Evolutionary conservation across 2,113 vertebrate genomes (phyloP), one percentile per base, ranked within the genome.

Genomic region (Rattus rattus): DNA sequence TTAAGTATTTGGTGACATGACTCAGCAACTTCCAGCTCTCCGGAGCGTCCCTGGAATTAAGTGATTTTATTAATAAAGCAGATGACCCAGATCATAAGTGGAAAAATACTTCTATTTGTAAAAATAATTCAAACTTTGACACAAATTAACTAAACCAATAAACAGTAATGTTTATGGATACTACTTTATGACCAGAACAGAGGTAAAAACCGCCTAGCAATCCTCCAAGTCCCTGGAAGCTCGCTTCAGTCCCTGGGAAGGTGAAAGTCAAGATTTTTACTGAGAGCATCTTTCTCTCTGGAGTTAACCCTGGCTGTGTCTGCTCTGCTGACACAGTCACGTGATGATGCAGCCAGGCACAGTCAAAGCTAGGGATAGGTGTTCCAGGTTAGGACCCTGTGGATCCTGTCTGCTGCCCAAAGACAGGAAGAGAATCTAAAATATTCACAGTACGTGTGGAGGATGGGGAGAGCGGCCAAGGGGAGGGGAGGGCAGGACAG

Each of bases 81-180:
- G 85, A 86, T 22, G 63, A 56, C 17, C 80, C 28, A 88, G 26
- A 84, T 33, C 49, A 83, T 91, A 97, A 87, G 52, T 77, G 54
- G 33, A 77, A 94, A 88, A 63, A 76, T 70, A 88, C 73, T 86
- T 81, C 67, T 39, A 49, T 91, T 63, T 92, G 65, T 90, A 65
- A 94, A 61, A 95, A 89, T 61, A 36, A 4, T 92, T 93, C 36
- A 85, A 54, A 73, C 10, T 63, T 56, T 87, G 54, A 63, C 80
- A 39, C n/a, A 87, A 84, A 84, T 75, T 90, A 88, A 49, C 4
- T 90, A 65, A 92, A 73, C 52, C 92, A 88, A 95, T 93, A 79
- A 94, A 93, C 22, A 90, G 28, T 20, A 92, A 54, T 24, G 81
- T 49, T 95, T 94, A 73, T 91, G 65, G 88, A 89, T 49, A 94